Evolutionary conservation across 37 sponge, comb jelly and placozoan genomes (phyloP), one percentile per base, ranked within the genome.

Genomic region (Amphimedon queenslandica): DNA sequence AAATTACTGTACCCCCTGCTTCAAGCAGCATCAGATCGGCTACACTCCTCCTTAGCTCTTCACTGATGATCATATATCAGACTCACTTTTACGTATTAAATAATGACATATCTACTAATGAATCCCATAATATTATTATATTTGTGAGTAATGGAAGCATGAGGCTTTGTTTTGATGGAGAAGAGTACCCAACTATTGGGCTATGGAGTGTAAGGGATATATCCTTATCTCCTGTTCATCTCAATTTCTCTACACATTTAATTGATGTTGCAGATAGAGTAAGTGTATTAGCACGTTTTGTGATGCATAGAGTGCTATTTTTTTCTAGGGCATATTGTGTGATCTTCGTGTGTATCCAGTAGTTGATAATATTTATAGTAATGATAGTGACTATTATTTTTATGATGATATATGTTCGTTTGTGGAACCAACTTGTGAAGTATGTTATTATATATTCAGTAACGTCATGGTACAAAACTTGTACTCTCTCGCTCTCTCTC

Each of bases 121-220:
- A 33, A 38, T 30, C 34, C 3, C 60, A 81, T 41, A 58, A 20
- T 25, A 43, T 88, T 37, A 55, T 74, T 13, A 55, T 88, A 31
- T 64, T 73, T 24, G 76, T 88, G 2, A 27, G 41, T 3, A 69
- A 79, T 70, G 80, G 84, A 20, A 28, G 31, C 11, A 13, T 88
- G 4, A 78, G 80, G 32, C 41, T 70, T 18, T 88, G 89, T 57
- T n/a, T 83, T 31, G 69, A 88, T 69, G 84, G 80, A 21, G 64
- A 63, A 24, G 74, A 71, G 58, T 41, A 8, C 53, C 20, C n/a
- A 28, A 32, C 20, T 56, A 13, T 1, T 11, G 18, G 51, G 38
- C n/a, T 27, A 69, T 41, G 58, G 31, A 37, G 10, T 33, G 16
- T 53, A 69, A 41, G 67, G 24, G 24, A 51, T 29, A 41, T 11